phyloP scores from a whole-genome alignment of 2,888 invertebrate genomes.

The Microplitis deprimator region DNA sequence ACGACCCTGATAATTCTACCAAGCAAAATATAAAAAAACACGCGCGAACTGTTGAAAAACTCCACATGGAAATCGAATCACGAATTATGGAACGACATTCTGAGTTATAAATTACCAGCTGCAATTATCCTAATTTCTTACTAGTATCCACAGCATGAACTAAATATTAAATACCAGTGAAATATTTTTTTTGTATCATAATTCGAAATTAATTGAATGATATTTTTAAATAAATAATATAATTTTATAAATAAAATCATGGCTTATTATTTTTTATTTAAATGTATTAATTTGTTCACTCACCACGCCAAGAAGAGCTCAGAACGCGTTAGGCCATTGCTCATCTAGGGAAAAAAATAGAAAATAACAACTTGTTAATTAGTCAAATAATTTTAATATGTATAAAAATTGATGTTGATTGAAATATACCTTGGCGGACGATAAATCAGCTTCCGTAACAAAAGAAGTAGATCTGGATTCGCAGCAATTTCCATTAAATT shows the following conservation, averaged over 20 bases:
- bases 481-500: too few species aligned
- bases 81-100: conserved; percentile 83
- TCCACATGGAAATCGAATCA: conserved; percentile 84
- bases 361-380: background rate
- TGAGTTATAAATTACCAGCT: conserved; percentile 76
- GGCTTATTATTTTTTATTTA: background rate
- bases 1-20: conserved; percentile 64
- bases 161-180: background rate
- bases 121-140: background rate
- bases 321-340: background rate
- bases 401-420: too few species aligned
- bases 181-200: background rate
- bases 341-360: background rate
- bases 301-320: background rate
- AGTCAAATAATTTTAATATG: background rate
- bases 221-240: background rate
- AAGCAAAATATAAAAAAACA: conserved; percentile 85
- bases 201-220: background rate
- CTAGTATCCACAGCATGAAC: background rate
- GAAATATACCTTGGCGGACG: too few species aligned
- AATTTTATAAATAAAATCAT: background rate
- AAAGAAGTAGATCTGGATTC: too few species aligned
- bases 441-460: too few species aligned
- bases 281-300: background rate
- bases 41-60: conserved; percentile 86